Evolutionary conservation across 2,888 invertebrate genomes (phyloP).

Genomic region (Agrochola macilenta): DNA sequence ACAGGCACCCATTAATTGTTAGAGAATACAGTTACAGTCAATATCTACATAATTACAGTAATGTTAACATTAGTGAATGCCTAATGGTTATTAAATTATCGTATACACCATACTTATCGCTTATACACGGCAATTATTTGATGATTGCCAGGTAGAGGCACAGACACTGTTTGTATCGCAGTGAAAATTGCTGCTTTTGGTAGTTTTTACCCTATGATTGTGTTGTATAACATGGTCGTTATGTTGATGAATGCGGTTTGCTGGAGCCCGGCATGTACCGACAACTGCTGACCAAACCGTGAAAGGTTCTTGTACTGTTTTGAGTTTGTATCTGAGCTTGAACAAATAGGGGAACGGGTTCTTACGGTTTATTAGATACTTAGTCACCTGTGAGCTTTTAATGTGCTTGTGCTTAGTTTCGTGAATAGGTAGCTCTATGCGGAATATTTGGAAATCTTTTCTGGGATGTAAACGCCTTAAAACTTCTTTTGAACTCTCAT

Average conservation of each 20-base stretch:
- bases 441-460: background rate
- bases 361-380: constrained; percentile 24
- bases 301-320: constrained; percentile 56
- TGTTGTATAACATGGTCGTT: constrained; percentile 70
- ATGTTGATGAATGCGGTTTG: constrained; percentile 63
- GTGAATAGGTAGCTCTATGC: background rate
- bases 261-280: constrained; percentile 14
- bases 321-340: constrained; percentile 36
- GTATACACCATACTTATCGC: constrained; percentile 72
- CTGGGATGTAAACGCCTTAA: background rate
- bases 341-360: constrained; percentile 44
- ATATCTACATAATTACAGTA: constrained; percentile 63
- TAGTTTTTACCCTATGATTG: constrained; percentile 69
- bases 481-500: background rate
- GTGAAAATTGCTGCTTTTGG: constrained; percentile 68
- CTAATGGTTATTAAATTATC: constrained; percentile 75
- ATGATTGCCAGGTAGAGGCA: constrained; percentile 64
- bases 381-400: constrained; percentile 24
- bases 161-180: constrained; percentile 49
- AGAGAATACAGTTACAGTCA: constrained; percentile 47
- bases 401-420: constrained; percentile 1
- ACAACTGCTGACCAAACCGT: constrained; percentile 37
- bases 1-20: constrained; percentile 11
- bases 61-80: constrained; percentile 65
- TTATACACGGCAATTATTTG: constrained; percentile 73